Percentiles rank a stretch among this genome's conserved stretches.
Evolutionary conservation across 2,113 vertebrate genomes (phyloP).

Genomic region (Bubo blakistoni): DNA sequence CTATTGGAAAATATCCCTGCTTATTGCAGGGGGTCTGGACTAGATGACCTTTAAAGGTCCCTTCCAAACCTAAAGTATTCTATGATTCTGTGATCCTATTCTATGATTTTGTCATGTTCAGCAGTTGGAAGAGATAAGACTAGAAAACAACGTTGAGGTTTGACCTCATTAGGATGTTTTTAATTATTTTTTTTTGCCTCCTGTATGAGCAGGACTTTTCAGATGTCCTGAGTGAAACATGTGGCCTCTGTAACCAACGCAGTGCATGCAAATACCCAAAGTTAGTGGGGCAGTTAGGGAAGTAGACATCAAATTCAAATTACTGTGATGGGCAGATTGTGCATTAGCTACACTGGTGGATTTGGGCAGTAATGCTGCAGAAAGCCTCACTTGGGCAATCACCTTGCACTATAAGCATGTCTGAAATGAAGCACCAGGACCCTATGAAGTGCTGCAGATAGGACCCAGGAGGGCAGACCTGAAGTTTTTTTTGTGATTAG

Average conservation of each 20-base stretch:
- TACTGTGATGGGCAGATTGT: neutral
- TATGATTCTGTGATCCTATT: neutral
- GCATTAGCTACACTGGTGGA: fast-evolving
- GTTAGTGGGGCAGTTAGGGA: neutral
- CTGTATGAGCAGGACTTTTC: neutral
- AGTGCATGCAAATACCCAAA: neutral
- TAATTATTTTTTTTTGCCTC: neutral
- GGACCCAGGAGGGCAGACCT: neutral
- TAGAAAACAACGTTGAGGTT: neutral
- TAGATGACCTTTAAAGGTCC: neutral
- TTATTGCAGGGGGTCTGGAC: fast-evolving
- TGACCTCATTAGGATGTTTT: neutral
- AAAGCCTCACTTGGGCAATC: neutral
- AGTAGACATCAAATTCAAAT: neutral
- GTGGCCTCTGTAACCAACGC: neutral
- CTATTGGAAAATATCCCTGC: neutral
- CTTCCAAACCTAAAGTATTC: neutral
- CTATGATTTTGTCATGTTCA: neutral
- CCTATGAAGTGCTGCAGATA: fast-evolving
- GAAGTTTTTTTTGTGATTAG: neutral
- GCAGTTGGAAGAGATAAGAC: neutral
- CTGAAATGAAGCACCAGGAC: neutral
- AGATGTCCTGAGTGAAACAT: neutral
- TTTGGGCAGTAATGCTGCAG: neutral
- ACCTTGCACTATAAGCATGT: neutral